A percentile compares a stretch with the other conserved stretches of the same genome.
phyloP scores from a whole-genome alignment of 2,113 vertebrate species.

The Equus quagga region DNA sequence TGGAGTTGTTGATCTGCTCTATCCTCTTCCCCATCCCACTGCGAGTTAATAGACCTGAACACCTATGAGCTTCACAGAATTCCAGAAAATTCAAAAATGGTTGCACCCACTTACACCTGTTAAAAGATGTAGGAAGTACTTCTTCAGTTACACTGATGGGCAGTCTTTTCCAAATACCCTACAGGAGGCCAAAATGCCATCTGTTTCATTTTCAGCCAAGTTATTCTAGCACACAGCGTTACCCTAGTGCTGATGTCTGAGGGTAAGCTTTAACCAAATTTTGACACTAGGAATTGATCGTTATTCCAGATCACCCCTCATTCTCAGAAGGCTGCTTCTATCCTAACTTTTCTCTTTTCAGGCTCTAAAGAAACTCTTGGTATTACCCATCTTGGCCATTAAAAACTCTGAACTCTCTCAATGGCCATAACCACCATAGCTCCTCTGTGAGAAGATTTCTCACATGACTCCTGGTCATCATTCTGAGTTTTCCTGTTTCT shows the following conservation, averaged over 20 bases:
- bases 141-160: not conserved
- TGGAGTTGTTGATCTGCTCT: not conserved
- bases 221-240: not conserved
- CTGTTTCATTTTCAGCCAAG: not conserved
- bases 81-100: not conserved
- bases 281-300: not conserved
- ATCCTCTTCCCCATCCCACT: not conserved
- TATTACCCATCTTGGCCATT: not conserved
- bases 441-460: not conserved
- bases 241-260: not conserved
- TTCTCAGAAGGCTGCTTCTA: not conserved
- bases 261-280: not conserved
- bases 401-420: not conserved
- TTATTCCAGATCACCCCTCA: not conserved
- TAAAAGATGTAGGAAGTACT: not conserved
- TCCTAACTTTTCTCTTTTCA: not conserved
- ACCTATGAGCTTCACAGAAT: not conserved
- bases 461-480: not conserved
- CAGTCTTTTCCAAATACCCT: not conserved
- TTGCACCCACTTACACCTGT: not conserved
- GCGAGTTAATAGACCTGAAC: not conserved
- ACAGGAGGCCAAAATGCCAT: not conserved
- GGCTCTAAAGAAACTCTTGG: not conserved
- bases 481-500: not conserved
- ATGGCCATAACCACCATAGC: not conserved